Evolutionary conservation across 1,140 invertebrate species (phyloP), one percentile per base, ranked within the genome.

Genomic region (Bradysia coprophila): DNA sequence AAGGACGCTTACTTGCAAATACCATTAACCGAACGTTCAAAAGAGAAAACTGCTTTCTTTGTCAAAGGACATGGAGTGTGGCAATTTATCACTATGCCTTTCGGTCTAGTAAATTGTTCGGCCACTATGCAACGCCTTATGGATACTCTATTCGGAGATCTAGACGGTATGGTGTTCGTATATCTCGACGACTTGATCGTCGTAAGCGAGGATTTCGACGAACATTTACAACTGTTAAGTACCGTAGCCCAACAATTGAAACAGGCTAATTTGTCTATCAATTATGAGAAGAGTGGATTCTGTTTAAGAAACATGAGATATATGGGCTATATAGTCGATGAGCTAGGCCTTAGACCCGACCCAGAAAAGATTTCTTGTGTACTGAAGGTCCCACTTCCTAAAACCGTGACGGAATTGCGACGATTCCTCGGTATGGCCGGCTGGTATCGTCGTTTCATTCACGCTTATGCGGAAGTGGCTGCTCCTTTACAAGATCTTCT

Each of bases 61-160:
- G 60, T 64, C 0, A 57, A 56, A 6, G 54, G 54, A 20, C 51
- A 55, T 43, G 59, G 57, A 4, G 18, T 44, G 2, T 48, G 44
- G 22, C 39, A 62, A 43, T 64, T 48, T 42, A 9, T 46, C 1
- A 34, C 46, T 8, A 60, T 67, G 53, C 49, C 56, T 11, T 65
- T 69, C 34, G 64, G 66, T n/a, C 47, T 71, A 1, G 45, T 46
- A 11, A 66, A 65, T 48, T 62, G 64, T 8, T 51, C 55, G 1
- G 57, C 64, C 32, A 59, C 59, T 0, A 67, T 68, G 46, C 59
- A 65, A 43, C 42, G 65, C 5, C 48, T 61, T 6, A 64, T 70
- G 42, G 53, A 51, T 39, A 45, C 20, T 44, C 4, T 38, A 3
- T 20, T 38, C n/a, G 36, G 36, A n/a, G 4, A 4, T 38, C 10